Conservation (phyloP, 2,113 vertebrate genomes). For the Anhinga anhinga region DNA sequence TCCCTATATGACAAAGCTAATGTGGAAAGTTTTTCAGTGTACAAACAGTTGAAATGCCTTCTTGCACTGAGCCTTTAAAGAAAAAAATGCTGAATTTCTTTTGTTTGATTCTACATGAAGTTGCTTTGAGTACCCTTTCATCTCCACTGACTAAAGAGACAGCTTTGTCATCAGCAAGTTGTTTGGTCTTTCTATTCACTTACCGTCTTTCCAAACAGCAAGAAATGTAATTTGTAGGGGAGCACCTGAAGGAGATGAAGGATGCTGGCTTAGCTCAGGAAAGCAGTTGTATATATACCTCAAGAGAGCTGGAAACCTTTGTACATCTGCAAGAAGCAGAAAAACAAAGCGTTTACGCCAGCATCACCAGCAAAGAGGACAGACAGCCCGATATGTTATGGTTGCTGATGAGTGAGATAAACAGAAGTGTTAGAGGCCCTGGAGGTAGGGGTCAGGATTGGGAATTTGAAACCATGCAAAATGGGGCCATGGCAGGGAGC, state of each 20-base stretch:
- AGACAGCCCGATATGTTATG: neutral
- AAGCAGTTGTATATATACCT: neutral
- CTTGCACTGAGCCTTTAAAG: neutral
- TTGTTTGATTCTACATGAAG: neutral
- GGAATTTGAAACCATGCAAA: neutral
- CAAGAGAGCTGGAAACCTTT: neutral
- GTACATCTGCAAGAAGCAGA: neutral
- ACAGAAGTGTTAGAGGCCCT: neutral
- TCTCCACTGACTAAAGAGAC: neutral
- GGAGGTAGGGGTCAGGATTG: neutral
- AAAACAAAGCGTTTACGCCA: neutral
- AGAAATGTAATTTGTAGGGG: neutral
- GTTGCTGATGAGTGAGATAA: neutral
- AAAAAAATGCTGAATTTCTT: neutral
- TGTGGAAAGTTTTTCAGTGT: neutral
- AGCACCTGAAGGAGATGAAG: neutral
- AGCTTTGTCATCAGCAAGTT: neutral
- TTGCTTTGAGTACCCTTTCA: neutral
- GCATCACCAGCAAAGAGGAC: neutral
- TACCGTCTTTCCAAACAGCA: neutral
- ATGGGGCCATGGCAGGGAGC: accelerated
- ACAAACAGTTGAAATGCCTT: neutral
- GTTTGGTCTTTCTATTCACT: neutral
- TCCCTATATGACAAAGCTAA: neutral
- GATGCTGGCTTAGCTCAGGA: neutral